Percentiles rank a stretch among this genome's conserved stretches.
phyloP scores from a whole-genome alignment of 2,797 vertebrate genomes.

The Karalla daura region DNA sequence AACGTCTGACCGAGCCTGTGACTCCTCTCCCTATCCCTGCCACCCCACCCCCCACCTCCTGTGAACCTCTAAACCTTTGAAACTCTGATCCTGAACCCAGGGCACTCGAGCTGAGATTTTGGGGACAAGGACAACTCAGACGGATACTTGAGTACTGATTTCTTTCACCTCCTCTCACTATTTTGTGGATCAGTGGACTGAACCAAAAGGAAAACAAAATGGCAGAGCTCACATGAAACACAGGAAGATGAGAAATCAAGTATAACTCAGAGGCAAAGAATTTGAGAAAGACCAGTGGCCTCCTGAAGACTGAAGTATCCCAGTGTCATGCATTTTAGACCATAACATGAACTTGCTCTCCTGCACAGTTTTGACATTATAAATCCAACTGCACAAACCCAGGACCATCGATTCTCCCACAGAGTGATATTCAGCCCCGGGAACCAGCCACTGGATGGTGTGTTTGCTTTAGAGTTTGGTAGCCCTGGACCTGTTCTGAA shows the following conservation, averaged over 20 bases:
- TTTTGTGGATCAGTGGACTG: constrained; percentile 9
- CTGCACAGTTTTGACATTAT: constrained; percentile 22
- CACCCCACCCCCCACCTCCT: constrained; percentile 11
- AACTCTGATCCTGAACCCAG: constrained; percentile 30
- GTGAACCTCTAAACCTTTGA: constrained; percentile 20
- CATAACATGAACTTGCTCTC: background rate
- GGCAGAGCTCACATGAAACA: too few species aligned
- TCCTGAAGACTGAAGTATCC: background rate
- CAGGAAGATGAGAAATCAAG: background rate
- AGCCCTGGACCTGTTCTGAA: too few species aligned
- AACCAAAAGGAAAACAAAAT: background rate
- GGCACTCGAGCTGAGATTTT: constrained; percentile 28
- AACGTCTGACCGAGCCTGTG: constrained; percentile 59
- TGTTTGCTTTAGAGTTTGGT: too few species aligned
- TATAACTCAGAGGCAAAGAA: background rate
- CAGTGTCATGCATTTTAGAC: background rate
- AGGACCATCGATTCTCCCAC: background rate
- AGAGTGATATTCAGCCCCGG: background rate
- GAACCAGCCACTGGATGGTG: too few species aligned
- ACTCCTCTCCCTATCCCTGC: background rate
- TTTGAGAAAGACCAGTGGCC: background rate
- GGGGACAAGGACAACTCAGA: constrained; percentile 1
- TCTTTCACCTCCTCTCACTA: constrained; percentile 15
- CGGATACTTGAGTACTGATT: background rate
- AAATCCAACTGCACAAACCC: constrained; percentile 37